These are phyloP conservation scores for Sander lucioperca DNA, from an alignment of 2,113 vertebrate genomes.

Conservation along the genomic window DNA sequence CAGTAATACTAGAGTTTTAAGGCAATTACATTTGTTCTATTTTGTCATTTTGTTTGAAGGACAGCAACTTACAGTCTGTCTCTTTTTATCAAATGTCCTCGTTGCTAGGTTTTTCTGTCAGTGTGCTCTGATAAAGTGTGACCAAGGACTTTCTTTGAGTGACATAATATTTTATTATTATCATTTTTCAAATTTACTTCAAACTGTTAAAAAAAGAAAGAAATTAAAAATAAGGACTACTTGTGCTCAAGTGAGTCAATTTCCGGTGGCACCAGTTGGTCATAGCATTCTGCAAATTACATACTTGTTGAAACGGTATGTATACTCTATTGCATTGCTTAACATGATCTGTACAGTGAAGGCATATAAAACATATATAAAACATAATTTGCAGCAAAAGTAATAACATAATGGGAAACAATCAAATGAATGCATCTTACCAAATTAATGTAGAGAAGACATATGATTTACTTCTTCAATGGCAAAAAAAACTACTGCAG, in stretches of 20 bases:
- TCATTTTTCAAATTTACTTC: not conserved
- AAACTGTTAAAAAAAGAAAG: not conserved
- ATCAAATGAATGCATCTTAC: not conserved
- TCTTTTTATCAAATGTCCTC: not conserved
- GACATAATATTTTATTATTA: not conserved
- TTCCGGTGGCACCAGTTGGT: too few relatives aligned
- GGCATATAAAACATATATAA: not conserved
- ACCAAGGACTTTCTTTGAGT: not conserved
- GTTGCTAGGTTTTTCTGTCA: not conserved
- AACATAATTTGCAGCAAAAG: not conserved
- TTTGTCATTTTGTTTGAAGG: not conserved
- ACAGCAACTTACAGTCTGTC: not conserved
- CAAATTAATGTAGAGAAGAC: too few relatives aligned
- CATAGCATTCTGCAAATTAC: not conserved
- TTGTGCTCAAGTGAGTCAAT: too few relatives aligned
- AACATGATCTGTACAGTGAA: not conserved
- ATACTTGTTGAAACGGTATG: not conserved
- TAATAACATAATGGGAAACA: not conserved
- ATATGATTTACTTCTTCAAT: too few relatives aligned
- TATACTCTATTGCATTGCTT: too few relatives aligned
- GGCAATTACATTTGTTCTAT: not conserved
- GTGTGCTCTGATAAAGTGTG: not conserved
- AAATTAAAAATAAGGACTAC: not conserved
- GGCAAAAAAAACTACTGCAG: too few relatives aligned
- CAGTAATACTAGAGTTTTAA: not conserved